Evolutionary conservation across 1,140 invertebrate species (phyloP), one percentile per base, ranked within the genome.

Genomic region (Drosophila arizonae): DNA sequence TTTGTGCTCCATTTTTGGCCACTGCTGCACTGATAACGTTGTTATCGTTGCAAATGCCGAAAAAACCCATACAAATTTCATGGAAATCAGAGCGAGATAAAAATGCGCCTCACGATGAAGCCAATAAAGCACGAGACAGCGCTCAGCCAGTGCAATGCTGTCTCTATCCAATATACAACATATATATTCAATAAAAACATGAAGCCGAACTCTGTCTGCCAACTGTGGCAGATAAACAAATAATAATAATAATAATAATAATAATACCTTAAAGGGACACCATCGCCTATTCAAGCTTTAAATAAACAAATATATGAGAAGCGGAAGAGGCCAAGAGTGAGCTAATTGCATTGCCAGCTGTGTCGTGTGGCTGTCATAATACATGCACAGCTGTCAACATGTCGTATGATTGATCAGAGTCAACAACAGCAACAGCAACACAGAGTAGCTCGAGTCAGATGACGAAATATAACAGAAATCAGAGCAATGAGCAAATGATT

Each of bases 1-100:
- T 77, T 77, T 77, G 75, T 77, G 75, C 75, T 77, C 66, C 65
- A 64, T 68, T 76, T 76, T 76, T 63, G 36, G 61, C n/a, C 43
- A 45, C 21, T 55, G 60, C 21, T 55, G 60, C 54, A 69, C 74
- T 73, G 74, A 77, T 77, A 77, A 77, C 74, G 60, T 77, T 77
- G 74, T 77, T 77, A 77, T 73, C 71, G 58, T 51, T 60, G 74
- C 48, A 26, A 46, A 36, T 54, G 10, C 28, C 33, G 30, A 43
- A 24, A 48, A 39, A 60, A 39, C 6, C 8, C 15, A 24, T 51
- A 46, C 58, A 57, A 58, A 39, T 26, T 26, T 15, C 15, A 10
- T 3, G 52, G 1, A 46, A 24, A 54, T 54, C 51, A 33, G 15
- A 11, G 51, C 30, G 4, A 39, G 10, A 39, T 24, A 50, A 57